These are phyloP conservation scores for Vannuccia rotundouncinata DNA, from an alignment of 2,888 invertebrate genomes.

Conservation along the genomic window DNA sequence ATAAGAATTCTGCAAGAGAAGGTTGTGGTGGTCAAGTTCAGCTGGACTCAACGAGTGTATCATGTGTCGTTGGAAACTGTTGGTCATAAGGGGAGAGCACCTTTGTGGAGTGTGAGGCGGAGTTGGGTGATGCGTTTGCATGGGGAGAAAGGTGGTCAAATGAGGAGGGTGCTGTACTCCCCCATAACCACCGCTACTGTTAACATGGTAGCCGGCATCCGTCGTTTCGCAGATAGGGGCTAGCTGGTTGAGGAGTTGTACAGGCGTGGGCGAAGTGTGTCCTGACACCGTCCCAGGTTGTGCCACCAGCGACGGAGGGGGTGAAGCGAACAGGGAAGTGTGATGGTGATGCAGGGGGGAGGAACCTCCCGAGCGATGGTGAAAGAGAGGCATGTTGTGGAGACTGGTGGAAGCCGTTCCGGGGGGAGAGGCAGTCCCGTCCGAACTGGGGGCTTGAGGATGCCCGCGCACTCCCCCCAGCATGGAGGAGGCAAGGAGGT, in stretches of 20 bases:
- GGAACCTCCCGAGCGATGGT: not conserved
- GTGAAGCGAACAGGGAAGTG: not conserved
- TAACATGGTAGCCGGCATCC: not conserved
- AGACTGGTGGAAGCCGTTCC: constrained; percentile 10
- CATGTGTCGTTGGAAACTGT: not conserved
- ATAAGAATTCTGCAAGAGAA: not conserved
- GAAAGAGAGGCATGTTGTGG: not conserved
- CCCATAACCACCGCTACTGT: not conserved
- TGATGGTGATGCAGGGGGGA: constrained; percentile 1
- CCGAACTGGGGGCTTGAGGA: not conserved
- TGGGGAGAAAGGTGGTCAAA: not conserved
- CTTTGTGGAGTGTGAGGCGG: not conserved
- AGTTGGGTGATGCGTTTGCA: not conserved
- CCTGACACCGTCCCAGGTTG: not conserved
- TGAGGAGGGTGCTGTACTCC: not conserved
- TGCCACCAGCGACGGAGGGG: not conserved
- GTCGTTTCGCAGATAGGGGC: not conserved
- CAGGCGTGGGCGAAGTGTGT: not conserved
- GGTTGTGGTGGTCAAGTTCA: not conserved
- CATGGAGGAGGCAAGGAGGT: constrained; percentile 8
- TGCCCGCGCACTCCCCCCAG: not conserved
- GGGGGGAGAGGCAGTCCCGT: constrained; percentile 7
- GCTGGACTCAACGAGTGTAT: not conserved
- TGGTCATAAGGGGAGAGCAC: not conserved
- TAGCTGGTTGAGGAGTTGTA: not conserved